Conservation (phyloP, 2,113 vertebrate species). For the Clarias macrocephalus region DNA sequence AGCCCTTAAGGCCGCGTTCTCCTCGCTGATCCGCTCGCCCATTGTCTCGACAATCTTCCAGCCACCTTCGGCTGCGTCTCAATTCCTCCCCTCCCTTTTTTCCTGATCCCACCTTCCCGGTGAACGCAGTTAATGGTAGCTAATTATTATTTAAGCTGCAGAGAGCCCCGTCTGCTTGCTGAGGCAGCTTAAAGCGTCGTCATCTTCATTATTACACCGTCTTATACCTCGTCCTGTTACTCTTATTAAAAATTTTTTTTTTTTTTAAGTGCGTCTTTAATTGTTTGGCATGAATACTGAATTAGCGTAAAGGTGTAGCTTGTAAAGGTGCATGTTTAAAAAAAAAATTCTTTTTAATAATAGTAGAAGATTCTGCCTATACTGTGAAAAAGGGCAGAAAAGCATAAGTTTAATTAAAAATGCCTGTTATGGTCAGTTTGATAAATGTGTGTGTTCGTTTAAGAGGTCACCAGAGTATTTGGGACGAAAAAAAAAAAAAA, state of each 20-base stretch:
- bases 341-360: no score
- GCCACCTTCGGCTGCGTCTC: constrained; percentile 63
- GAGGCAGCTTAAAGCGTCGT: not conserved
- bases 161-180: constrained; percentile 61
- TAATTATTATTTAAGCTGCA: constrained; percentile 91
- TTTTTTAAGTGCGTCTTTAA: not conserved
- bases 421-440: not conserved
- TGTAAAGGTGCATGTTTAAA: not conserved
- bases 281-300: not conserved
- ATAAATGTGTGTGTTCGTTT: not conserved
- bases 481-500: not conserved
- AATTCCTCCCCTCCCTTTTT: constrained; percentile 11
- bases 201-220: not conserved
- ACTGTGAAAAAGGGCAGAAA: not conserved
- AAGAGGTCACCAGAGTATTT: not conserved
- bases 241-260: not conserved
- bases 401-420: not conserved
- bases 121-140: constrained; percentile 77
- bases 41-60: constrained; percentile 96
- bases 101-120: constrained; percentile 62
- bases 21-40: constrained; percentile 66
- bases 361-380: not conserved
- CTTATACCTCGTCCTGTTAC: constrained; percentile 18
- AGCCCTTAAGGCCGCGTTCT: constrained; percentile 78
- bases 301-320: not conserved